Base-by-base conservation (phyloP, 2,888 invertebrate species). In the Creontiades dilutus region DNA sequence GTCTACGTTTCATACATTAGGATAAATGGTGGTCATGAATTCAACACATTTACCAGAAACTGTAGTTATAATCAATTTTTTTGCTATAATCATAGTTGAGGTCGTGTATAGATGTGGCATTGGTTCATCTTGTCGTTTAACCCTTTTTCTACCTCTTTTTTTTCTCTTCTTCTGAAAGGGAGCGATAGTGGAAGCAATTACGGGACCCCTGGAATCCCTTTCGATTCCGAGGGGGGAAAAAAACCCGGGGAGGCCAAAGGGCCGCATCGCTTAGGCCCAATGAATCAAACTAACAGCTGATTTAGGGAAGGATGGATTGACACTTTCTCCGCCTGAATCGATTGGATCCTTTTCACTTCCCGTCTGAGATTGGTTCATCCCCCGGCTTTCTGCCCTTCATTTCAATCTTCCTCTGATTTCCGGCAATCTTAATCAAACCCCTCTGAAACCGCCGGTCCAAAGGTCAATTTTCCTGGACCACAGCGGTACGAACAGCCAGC, bases 271-370 rank as follows among this genome's bases (percentile, higher is more conserved):
- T 37, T 37, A 78, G 78, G 78, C 78, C 78, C 68, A 19, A 78
- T 78, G 78, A 78, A 78, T 78, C 78, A 78, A 78, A 78, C 78
- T 78, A 78, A 78, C 78, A 78, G 78, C 78, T 78, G 78, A 78
- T 78, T 78, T 78, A 78, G 46, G 78, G 78, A 78, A 47, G 78
- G 47, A 78, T 46, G 78, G 78, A 78, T 78, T 78, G 78, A 78
- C 78, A 78, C 78, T 78, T 78, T 78, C 68, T 68, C 27, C n/a
- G n/a, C 61, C 3, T 11, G 68, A 19, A 68, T 23, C 68, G 68
- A 68, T 68, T 5, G 68, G 68, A 68, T 68, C 68, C 68, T 68
- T 68, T 68, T 68, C 68, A 68, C 68, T 68, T 68, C 68, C 68
- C 68, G 23, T 68, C 68, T 68, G 68, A 68, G 68, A 68, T 68